Percentiles rank a stretch among this genome's conserved stretches.
Conservation (phyloP, 1,140 invertebrate genomes). For the Ostrea edulis region DNA sequence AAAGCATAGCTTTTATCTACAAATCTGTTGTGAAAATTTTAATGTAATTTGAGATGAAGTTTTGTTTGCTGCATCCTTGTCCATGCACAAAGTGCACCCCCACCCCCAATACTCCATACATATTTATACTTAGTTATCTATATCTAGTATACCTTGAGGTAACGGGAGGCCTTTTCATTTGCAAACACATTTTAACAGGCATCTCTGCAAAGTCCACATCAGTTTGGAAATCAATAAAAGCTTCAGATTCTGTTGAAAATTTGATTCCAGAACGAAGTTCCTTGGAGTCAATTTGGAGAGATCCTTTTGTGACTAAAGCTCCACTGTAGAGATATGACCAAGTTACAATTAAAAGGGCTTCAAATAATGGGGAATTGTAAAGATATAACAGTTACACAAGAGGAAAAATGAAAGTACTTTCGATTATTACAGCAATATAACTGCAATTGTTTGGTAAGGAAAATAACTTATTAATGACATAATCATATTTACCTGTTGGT, state of each 20-base stretch:
- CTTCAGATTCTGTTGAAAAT: constrained; percentile 86
- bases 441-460: too few species aligned
- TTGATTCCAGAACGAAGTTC: constrained; percentile 87
- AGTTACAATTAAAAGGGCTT: neutral
- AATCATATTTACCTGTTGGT: constrained; percentile 71
- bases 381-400: too few species aligned
- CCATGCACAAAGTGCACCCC: too few species aligned
- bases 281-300: constrained; percentile 84
- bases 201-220: constrained; percentile 90
- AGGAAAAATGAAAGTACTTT: too few species aligned
- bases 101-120: too few species aligned
- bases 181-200: constrained; percentile 88
- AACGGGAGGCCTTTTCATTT: constrained; percentile 87
- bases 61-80: too few species aligned
- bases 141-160: constrained; percentile 79
- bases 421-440: too few species aligned
- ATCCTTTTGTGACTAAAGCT: constrained; percentile 85
- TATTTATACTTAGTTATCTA: too few species aligned
- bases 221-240: constrained; percentile 87
- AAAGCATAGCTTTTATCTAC: too few species aligned
- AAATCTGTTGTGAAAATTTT: too few species aligned
- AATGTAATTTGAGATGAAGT: too few species aligned
- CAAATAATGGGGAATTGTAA: too few species aligned
- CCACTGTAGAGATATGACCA: constrained; percentile 81
- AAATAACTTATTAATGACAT: constrained; percentile 18